A percentile compares a stretch with the other conserved stretches of the same genome.
These are phyloP conservation scores for Sinocyclocheilus anshuiensis DNA, from an alignment of 2,113 vertebrate species.

Conservation along the genomic window DNA sequence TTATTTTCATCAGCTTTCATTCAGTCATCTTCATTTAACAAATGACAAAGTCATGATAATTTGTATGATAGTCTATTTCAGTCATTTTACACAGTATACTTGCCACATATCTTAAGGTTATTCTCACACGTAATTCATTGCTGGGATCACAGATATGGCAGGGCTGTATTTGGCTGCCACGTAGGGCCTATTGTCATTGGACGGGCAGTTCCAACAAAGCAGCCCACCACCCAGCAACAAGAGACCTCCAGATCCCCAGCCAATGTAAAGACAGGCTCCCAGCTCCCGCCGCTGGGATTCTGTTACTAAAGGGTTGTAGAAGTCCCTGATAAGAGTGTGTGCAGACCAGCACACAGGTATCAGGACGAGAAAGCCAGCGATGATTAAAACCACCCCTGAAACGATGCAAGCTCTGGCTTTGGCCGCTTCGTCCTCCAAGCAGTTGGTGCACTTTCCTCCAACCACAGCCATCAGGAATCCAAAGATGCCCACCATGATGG, in stretches of 20 bases:
- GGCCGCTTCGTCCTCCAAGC: slow-evolving; percentile 73
- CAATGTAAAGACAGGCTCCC: slow-evolving; percentile 75
- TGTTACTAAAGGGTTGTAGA: slow-evolving; percentile 75
- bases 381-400: slow-evolving; percentile 75
- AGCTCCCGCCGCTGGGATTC: slow-evolving; percentile 74
- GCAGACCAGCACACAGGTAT: slow-evolving; percentile 79
- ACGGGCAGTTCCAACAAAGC: slow-evolving; percentile 78
- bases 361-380: slow-evolving; percentile 69
- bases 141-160: slow-evolving; percentile 59
- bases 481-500: slow-evolving; percentile 73
- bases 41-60: neutral
- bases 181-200: slow-evolving; percentile 64
- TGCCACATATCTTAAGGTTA: neutral
- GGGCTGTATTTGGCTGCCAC: slow-evolving; percentile 66
- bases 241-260: slow-evolving; percentile 72
- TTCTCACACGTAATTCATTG: slow-evolving; percentile 72
- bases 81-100: neutral
- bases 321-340: slow-evolving; percentile 74
- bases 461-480: slow-evolving; percentile 72
- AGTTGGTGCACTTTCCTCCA: slow-evolving; percentile 81
- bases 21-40: neutral
- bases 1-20: neutral
- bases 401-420: slow-evolving; percentile 76
- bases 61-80: neutral
- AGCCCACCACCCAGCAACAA: slow-evolving; percentile 76